Evolutionary conservation across 2,113 vertebrate species (phyloP).

Genomic region (Vulpes vulpes): DNA sequence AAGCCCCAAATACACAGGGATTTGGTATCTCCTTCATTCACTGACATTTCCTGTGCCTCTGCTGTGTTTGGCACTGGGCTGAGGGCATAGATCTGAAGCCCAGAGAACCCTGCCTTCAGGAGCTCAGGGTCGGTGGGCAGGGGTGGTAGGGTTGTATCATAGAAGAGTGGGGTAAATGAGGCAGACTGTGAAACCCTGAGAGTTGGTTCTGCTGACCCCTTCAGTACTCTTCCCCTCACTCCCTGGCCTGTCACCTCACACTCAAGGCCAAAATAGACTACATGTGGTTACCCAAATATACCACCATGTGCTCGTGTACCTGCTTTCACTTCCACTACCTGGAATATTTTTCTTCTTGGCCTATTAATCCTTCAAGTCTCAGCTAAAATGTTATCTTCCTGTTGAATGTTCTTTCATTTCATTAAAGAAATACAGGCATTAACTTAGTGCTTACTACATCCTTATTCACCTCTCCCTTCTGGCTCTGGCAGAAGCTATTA

Average conservation of each 20-base stretch:
- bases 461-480: background rate
- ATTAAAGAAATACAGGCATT: background rate
- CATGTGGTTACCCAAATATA: background rate
- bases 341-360: background rate
- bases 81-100: background rate
- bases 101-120: background rate
- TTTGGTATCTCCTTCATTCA: background rate
- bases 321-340: background rate
- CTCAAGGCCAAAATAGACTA: background rate
- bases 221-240: background rate
- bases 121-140: background rate
- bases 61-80: background rate
- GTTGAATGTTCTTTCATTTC: background rate
- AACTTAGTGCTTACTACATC: background rate
- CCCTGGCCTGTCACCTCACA: background rate
- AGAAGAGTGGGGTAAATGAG: background rate
- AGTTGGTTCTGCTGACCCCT: background rate
- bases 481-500: background rate
- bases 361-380: background rate
- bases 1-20: constrained; percentile 55
- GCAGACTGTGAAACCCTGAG: background rate
- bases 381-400: background rate
- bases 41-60: background rate
- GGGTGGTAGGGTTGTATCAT: background rate
- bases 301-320: background rate